These are phyloP conservation scores for Falco cherrug DNA, from an alignment of 2,797 vertebrate species.

Conservation along the genomic window DNA sequence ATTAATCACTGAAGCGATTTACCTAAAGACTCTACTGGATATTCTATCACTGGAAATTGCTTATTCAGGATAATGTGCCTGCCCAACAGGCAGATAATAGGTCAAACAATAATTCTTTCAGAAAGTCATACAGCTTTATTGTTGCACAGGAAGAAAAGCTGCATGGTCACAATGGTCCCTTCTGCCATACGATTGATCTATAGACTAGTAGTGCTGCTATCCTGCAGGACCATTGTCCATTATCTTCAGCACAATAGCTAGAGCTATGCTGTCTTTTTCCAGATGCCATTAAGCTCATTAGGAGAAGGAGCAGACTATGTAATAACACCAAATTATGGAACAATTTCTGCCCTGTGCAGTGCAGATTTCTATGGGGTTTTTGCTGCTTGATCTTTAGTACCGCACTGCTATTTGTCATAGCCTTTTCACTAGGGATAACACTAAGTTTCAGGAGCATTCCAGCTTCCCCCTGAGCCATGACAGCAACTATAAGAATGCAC, in stretches of 20 bases:
- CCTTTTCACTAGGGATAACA: not conserved
- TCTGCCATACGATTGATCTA: not conserved
- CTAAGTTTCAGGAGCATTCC: not conserved
- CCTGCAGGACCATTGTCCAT: not conserved
- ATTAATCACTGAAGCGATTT: not conserved
- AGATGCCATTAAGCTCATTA: not conserved
- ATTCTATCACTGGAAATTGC: not conserved
- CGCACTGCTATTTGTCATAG: not conserved
- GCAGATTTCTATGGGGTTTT: not conserved
- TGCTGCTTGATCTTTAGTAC: not conserved
- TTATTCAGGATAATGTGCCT: not conserved
- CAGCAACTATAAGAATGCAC: not conserved
- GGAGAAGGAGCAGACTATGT: not conserved
- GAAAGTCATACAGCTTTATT: not conserved
- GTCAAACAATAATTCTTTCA: not conserved
- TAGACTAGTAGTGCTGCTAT: not conserved
- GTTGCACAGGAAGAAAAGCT: constrained; percentile 16
- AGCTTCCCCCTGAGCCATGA: not conserved
- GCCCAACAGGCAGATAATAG: not conserved
- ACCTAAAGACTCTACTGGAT: not conserved
- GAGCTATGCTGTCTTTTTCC: not conserved
- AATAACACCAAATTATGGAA: not conserved
- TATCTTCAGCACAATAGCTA: not conserved
- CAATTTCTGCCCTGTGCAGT: not conserved
- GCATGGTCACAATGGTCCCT: not conserved